These are phyloP conservation scores for Drosophila ercepeae DNA, from an alignment of 1,140 invertebrate species.

Conservation along the genomic window DNA sequence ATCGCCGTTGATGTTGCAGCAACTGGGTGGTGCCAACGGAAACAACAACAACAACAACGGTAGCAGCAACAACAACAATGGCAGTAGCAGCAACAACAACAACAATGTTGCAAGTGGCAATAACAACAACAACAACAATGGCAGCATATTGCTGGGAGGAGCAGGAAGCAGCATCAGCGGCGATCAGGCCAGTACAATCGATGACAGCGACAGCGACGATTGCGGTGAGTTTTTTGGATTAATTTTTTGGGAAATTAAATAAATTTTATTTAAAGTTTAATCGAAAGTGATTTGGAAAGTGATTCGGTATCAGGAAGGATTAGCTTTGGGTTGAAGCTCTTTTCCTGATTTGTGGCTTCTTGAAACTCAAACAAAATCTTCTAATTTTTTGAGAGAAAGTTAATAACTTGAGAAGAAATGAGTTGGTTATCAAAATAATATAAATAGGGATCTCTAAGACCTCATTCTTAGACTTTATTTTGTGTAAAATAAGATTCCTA, in stretches of 20 bases:
- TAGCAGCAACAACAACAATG: constrained; percentile 24
- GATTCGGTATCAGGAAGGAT: no score
- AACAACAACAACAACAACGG: constrained; percentile 40
- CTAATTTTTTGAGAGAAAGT: neutral
- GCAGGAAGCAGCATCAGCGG: constrained; percentile 78
- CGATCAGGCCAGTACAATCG: constrained; percentile 75
- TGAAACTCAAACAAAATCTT: neutral
- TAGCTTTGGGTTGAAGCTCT: no score
- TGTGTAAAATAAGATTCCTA: no score
- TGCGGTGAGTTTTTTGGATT: constrained; percentile 61
- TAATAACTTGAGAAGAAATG: no score
- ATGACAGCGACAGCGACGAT: constrained; percentile 82
- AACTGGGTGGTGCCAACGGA: constrained; percentile 24
- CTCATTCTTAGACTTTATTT: no score
- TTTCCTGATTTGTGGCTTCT: no score
- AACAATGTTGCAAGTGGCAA: constrained; percentile 32
- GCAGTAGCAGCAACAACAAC: constrained; percentile 15
- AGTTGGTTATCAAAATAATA: no score
- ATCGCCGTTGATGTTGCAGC: constrained; percentile 68
- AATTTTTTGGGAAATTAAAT: neutral
- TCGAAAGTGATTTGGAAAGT: neutral
- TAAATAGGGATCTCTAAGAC: no score
- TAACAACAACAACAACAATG: constrained; percentile 40
- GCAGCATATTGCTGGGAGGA: constrained; percentile 53
- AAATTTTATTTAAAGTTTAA: neutral